Conservation (phyloP, 2,888 invertebrate genomes). For the Diadromus collaris region DNA sequence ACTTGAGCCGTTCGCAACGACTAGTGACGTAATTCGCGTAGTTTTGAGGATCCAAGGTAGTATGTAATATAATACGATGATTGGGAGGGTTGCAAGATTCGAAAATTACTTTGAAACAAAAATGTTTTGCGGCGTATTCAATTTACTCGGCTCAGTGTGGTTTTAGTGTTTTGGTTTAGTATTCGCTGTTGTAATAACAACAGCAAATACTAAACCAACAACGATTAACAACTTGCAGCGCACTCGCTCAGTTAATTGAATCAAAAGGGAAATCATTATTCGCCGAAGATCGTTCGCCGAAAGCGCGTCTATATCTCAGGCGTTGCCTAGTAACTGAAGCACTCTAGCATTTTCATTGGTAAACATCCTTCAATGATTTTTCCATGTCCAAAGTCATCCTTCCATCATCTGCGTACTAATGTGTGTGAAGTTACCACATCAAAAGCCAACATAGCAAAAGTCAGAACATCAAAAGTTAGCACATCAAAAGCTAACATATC, state of each 20-base stretch:
- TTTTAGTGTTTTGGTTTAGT: neutral
- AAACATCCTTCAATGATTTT: too few species aligned
- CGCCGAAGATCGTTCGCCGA: slow-evolving; percentile 16
- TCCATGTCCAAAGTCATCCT: too few species aligned
- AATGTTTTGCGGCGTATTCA: neutral
- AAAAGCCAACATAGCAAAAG: too few species aligned
- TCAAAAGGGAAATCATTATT: slow-evolving; percentile 48
- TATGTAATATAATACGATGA: neutral
- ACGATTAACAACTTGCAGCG: slow-evolving; percentile 30
- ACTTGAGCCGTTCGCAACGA: neutral
- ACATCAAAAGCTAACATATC: too few species aligned
- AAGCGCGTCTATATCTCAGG: slow-evolving; percentile 29
- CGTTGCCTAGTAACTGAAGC: slow-evolving; percentile 44
- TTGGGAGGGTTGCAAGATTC: neutral
- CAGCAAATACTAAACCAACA: neutral
- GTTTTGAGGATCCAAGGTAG: neutral
- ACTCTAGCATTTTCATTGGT: slow-evolving; percentile 18
- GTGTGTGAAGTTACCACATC: too few species aligned
- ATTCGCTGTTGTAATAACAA: too few species aligned
- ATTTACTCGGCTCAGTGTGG: neutral
- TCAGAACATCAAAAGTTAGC: too few species aligned
- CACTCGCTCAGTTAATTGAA: slow-evolving; percentile 47
- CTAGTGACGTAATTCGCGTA: neutral
- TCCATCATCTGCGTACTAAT: too few species aligned
- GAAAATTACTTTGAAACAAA: neutral